Evolutionary conservation across 2,797 vertebrate genomes (phyloP).

Genomic region (Bradypodion ventrale): DNA sequence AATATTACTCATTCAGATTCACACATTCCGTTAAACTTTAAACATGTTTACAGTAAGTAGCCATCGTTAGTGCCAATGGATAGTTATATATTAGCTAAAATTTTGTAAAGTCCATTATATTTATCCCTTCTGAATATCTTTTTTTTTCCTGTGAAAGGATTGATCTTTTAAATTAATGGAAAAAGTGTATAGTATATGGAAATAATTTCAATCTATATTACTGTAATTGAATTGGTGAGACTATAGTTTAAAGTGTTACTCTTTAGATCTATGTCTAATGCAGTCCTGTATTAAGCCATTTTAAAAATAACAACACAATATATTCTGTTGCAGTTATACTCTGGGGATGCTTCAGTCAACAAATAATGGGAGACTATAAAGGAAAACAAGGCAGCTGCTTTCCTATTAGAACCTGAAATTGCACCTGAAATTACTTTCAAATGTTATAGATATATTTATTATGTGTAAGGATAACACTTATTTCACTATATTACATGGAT

Average conservation of each 20-base stretch:
- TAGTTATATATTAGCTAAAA: conserved; percentile 37
- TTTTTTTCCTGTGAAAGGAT: conserved; percentile 56
- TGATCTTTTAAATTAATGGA: conserved; percentile 50
- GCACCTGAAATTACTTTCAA: conserved; percentile 13
- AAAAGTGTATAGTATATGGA: too few relatives aligned
- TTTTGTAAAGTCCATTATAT: conserved; percentile 51
- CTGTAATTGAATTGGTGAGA: conserved; percentile 49
- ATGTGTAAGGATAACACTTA: neutral
- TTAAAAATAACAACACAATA: conserved; percentile 39
- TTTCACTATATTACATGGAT: conserved; percentile 27
- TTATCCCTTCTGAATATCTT: conserved; percentile 55
- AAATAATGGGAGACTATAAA: conserved; percentile 35
- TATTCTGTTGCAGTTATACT: conserved; percentile 22
- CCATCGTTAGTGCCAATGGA: conserved; percentile 31
- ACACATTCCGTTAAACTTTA: neutral
- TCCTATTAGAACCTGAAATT: neutral
- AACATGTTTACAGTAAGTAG: conserved; percentile 34
- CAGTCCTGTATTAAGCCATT: conserved; percentile 28
- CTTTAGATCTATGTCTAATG: conserved; percentile 53
- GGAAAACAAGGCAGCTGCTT: conserved; percentile 27
- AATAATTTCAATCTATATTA: conserved; percentile 58
- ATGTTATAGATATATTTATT: conserved; percentile 15
- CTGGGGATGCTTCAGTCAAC: conserved; percentile 7
- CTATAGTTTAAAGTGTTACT: conserved; percentile 48
- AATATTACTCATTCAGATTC: conserved; percentile 3